Base-by-base conservation (phyloP, 2,888 invertebrate species). In the Operophtera brumata region DNA sequence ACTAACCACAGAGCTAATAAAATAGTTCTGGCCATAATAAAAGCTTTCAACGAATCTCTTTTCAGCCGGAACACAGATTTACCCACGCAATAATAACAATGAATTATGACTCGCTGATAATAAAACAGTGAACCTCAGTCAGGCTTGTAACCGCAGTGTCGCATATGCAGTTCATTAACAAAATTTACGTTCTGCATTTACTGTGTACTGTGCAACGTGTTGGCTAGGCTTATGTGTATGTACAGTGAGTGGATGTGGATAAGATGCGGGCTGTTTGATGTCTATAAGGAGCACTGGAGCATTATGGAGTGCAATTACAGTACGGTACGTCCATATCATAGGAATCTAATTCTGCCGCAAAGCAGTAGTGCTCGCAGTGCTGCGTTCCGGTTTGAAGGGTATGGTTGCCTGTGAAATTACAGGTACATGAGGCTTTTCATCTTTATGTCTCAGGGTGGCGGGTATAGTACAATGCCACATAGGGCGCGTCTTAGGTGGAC, bases 121-220 rank as follows among this genome's bases (percentile, higher is more conserved):
- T 70, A 69, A 64, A 67, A 57, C 65, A 67, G 62, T 62, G 61
- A 47, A 57, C 50, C 61, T 67, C 66, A 47, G 65, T 56, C 49
- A 57, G 35, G 48, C 53, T 61, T 63, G 64, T 58, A 52, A 53
- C 66, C 64, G 55, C 62, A 62, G 54, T 54, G 63, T 62, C 54
- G 52, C 47, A 48, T 57, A 35, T 64, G 68, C 66, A 73, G 66
- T 68, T 69, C 65, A 72, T 73, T 72, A 70, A 62, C 65, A 50
- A 48, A 71, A 76, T 73, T 66, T 71, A 70, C 66, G 65, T 51
- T 49, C 59, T 62, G 58, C 63, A 54, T 61, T 61, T 59, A 61
- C 64, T 66, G 62, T 68, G 42, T 20, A 10, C 41, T 36, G 35
- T 55, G 40, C 12, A 49, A 49, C 48, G 41, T 49, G 47, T 53